These are phyloP conservation scores for Sebastes umbrosus DNA, from an alignment of 2,797 vertebrate genomes.

Conservation along the genomic window DNA sequence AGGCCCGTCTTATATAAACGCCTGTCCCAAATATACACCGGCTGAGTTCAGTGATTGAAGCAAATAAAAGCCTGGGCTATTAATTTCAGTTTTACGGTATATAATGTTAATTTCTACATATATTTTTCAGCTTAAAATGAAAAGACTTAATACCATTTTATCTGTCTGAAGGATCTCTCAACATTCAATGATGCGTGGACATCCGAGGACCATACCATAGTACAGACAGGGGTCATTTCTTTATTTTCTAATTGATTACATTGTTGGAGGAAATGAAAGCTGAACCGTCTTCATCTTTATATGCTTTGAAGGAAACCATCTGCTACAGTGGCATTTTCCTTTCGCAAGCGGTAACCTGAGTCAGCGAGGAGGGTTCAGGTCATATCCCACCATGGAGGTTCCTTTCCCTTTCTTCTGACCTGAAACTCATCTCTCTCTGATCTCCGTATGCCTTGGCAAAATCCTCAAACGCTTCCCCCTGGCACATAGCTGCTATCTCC, in stretches of 20 bases:
- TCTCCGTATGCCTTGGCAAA: conserved; percentile 66
- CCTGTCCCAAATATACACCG: too few relatives aligned
- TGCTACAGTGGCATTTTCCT: conserved; percentile 43
- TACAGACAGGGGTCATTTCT: background rate
- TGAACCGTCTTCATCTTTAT: background rate
- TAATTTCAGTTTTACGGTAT: background rate
- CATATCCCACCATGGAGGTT: conserved; percentile 66
- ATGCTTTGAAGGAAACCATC: conserved; percentile 22
- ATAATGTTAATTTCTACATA: too few relatives aligned
- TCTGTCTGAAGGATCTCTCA: background rate
- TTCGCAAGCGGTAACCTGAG: conserved; percentile 36
- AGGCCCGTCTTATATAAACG: fast-evolving
- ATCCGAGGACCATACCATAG: background rate
- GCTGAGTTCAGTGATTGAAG: too few relatives aligned
- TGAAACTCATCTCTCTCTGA: conserved; percentile 52
- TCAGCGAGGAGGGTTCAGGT: conserved; percentile 42
- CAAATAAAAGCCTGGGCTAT: too few relatives aligned
- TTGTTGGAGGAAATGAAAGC: background rate
- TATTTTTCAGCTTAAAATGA: background rate
- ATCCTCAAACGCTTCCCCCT: conserved; percentile 64
- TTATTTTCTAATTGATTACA: background rate
- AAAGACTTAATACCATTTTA: background rate
- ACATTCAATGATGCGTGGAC: background rate
- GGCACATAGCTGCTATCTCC: conserved; percentile 51
- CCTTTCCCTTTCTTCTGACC: conserved; percentile 55